phyloP scores from a whole-genome alignment of 2,888 invertebrate genomes.

The Leptopilina myrica region DNA sequence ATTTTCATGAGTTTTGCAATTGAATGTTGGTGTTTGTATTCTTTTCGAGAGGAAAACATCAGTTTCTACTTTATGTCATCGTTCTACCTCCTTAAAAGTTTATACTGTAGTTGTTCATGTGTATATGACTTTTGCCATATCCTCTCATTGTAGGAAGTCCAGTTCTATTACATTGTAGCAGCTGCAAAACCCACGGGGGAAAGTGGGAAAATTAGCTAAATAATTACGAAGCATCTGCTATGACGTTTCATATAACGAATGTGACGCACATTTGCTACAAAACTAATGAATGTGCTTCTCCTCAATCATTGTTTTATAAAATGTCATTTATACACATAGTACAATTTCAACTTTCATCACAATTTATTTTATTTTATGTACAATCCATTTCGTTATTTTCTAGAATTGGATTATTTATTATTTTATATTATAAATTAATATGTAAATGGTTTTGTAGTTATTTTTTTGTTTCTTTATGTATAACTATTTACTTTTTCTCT shows the following conservation, averaged over 20 bases:
- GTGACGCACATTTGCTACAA: conserved; percentile 18
- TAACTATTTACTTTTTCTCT: too few species aligned
- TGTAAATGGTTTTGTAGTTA: too few species aligned
- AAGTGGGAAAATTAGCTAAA: conserved; percentile 35
- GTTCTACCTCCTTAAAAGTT: conserved; percentile 27
- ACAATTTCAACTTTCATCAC: not conserved
- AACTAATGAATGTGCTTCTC: conserved; percentile 1
- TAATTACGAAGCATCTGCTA: conserved; percentile 24
- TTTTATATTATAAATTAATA: too few species aligned
- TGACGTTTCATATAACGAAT: conserved; percentile 31
- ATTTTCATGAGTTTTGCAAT: not conserved
- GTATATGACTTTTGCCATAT: conserved; percentile 8
- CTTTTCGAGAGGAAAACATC: not conserved
- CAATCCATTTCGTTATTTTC: too few species aligned
- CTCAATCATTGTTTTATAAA: conserved; percentile 24
- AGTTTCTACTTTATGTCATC: conserved; percentile 7
- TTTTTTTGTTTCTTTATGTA: too few species aligned
- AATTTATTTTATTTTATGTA: too few species aligned
- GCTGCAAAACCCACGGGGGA: conserved; percentile 27
- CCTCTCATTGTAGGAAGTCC: conserved; percentile 22
- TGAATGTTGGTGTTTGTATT: not conserved
- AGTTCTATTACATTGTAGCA: conserved; percentile 31
- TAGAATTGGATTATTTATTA: too few species aligned
- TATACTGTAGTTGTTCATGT: conserved; percentile 16
- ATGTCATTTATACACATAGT: not conserved